Base-by-base conservation (phyloP, 2,888 invertebrate genomes). In the Caenorhabditis imperialis region DNA sequence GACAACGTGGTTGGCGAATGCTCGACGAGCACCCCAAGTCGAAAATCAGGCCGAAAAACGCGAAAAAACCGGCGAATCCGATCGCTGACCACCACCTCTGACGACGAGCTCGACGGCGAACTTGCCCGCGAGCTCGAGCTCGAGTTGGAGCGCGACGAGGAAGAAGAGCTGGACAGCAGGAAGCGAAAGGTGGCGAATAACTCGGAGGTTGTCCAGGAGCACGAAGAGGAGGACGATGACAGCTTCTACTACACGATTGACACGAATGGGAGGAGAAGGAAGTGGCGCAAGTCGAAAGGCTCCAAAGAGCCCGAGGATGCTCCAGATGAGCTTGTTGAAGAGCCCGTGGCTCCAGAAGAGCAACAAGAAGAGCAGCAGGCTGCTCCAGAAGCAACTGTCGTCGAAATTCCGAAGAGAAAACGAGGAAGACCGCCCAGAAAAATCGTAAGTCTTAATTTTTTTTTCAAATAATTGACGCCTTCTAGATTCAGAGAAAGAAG, bases 361-460 rank as follows among this genome's bases (percentile, higher is more conserved):
- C 3, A 12, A 3, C 12, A 12, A 37, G 37, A 37, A 12, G 37
- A 37, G 14, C 30, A 30, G 10, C 30, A 7, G 6, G 30, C 30
- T 10, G 30, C 7, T 6, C 30, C 7, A 30, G 30, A n/a, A n/a
- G n/a, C n/a, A n/a, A n/a, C 30, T 6, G 7, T 30, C 30, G 30
- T 30, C 30, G 30, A 30, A 10, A 30, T 10, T 12, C 44, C 44
- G 3, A 14, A 12, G 16, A 25, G 27, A 27, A 33, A 22, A 14
- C 20, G 50, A 35, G 50, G 50, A 22, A 5, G 50, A 3, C 50
- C 50, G 30, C 47, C 47, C 10, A 47, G 27, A 8, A 48, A 18
- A n/a, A n/a, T n/a, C n/a, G n/a, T n/a, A 30, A 6, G 30, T 30
- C 7, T 30, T 30, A 30, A 30, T n/a, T n/a, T n/a, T n/a, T n/a